Evolutionary conservation across 2,888 invertebrate genomes (phyloP), one percentile per base, ranked within the genome.

Genomic region (Cantharis rufa): DNA sequence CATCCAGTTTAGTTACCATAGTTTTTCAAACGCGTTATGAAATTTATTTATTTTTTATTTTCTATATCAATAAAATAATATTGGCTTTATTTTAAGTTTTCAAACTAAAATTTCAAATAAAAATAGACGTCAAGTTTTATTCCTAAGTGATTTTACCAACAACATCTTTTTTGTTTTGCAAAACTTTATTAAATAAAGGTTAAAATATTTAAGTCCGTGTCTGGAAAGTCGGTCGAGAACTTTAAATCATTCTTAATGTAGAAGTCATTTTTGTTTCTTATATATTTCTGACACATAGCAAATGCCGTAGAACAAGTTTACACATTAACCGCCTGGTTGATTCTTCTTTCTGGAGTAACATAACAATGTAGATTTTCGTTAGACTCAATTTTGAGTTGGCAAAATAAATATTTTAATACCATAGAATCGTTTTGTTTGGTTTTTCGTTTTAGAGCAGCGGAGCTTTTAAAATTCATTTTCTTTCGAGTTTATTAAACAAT

Each of bases 311-410:
- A 10, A 16, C 16, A 28, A 69, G 16, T 69, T 69, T 28, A 16
- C 64, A 18, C 71, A 61, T 62, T 62, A 27, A 48, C 62, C 71
- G n/a, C 27, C 13, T 27, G 62, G 24, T 48, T 69, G 69, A 21
- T 16, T 68, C 63, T 15, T 72, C 18, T 69, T 75, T 80, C 78
- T 80, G 48, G 5, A 48, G n/a, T n/a, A 48, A n/a, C 48, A 48
- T 48, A 48, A 48, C 48, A 48, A 48, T 48, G n/a, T 48, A 48
- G 13, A 48, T 48, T 48, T 48, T 5, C 48, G n/a, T 48, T n/a
- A 48, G 48, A 48, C 48, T n/a, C 48, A 48, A 48, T 48, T 48
- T 48, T n/a, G n/a, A 48, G 48, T 48, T 48, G 7, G 48, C 48
- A n/a, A 48, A n/a, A 48, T 48, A 48, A 48, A 48, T 48, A 48